phyloP scores from a whole-genome alignment of 2,797 vertebrate genomes.

The Pterois miles region DNA sequence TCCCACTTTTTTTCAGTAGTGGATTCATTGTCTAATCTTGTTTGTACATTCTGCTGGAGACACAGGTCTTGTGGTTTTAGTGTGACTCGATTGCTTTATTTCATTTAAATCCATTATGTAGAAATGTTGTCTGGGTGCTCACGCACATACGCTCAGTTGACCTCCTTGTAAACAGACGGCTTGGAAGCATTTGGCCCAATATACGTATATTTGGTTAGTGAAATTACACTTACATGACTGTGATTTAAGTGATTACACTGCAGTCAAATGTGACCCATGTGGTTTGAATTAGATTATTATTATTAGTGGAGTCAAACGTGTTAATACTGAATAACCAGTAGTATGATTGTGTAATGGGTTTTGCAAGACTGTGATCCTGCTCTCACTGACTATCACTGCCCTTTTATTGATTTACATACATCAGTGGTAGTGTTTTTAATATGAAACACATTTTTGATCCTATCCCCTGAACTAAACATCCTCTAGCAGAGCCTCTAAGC shows the following conservation, averaged over 20 bases:
- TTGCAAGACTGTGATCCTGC: neutral
- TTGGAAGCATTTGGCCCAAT: constrained; percentile 59
- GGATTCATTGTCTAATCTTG: constrained; percentile 3
- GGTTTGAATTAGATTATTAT: constrained; percentile 36
- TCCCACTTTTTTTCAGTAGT: neutral
- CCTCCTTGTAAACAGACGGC: constrained; percentile 44
- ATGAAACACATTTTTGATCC: constrained; percentile 4
- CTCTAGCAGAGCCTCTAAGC: too few relatives aligned
- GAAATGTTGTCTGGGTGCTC: constrained; percentile 30
- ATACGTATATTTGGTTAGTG: constrained; percentile 51
- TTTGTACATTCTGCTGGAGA: constrained; percentile 26
- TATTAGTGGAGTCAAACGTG: neutral
- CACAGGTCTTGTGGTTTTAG: constrained; percentile 43
- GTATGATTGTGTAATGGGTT: neutral
- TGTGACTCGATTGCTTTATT: constrained; percentile 50
- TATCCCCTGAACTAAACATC: neutral
- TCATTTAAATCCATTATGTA: constrained; percentile 47
- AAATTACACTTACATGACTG: constrained; percentile 50
- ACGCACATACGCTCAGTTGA: constrained; percentile 28
- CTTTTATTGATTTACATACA: neutral
- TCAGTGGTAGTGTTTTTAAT: neutral
- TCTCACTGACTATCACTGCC: neutral
- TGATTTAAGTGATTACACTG: constrained; percentile 28
- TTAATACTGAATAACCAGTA: neutral
- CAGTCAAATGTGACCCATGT: constrained; percentile 47